Percentiles rank a stretch among this genome's conserved stretches.
Conservation (phyloP, 2,797 vertebrate species). For the Sebastes taczanowskii region DNA sequence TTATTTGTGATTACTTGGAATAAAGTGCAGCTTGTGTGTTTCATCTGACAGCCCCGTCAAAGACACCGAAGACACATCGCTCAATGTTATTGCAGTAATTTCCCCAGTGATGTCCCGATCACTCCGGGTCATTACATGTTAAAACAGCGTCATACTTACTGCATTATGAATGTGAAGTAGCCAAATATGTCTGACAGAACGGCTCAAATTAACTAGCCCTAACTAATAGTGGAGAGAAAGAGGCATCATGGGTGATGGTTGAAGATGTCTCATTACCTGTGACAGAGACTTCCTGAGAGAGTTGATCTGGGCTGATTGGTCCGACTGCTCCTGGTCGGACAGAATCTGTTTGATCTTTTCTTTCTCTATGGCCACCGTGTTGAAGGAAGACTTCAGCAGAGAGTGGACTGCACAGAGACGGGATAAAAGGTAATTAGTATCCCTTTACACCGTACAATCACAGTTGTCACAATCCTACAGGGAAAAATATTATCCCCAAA, state of each 20-base stretch:
- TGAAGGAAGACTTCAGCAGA: slow-evolving; percentile 98
- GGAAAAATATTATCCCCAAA: background rate
- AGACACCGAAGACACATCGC: background rate
- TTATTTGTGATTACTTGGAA: slow-evolving; percentile 23
- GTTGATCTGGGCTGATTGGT: slow-evolving; percentile 89
- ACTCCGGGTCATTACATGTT: background rate
- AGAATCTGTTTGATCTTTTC: slow-evolving; percentile 98
- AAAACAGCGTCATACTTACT: background rate
- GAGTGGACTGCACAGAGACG: slow-evolving; percentile 88
- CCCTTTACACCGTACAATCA: background rate
- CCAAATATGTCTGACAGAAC: slow-evolving; percentile 4
- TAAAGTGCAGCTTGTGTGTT: slow-evolving; percentile 20
- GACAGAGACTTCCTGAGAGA: slow-evolving; percentile 96
- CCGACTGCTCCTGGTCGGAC: slow-evolving; percentile 91
- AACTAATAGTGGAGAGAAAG: background rate
- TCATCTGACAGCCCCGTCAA: slow-evolving; percentile 12
- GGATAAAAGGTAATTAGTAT: background rate
- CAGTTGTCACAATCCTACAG: background rate
- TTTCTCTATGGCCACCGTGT: slow-evolving; percentile 98
- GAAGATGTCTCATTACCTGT: slow-evolving; percentile 84
- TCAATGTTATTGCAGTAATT: slow-evolving; percentile 12
- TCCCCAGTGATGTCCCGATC: background rate
- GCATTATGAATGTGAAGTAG: background rate
- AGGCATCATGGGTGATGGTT: slow-evolving; percentile 9
- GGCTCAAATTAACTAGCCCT: background rate